Conservation (phyloP, 2,888 invertebrate species). For the Ceramica pisi region DNA sequence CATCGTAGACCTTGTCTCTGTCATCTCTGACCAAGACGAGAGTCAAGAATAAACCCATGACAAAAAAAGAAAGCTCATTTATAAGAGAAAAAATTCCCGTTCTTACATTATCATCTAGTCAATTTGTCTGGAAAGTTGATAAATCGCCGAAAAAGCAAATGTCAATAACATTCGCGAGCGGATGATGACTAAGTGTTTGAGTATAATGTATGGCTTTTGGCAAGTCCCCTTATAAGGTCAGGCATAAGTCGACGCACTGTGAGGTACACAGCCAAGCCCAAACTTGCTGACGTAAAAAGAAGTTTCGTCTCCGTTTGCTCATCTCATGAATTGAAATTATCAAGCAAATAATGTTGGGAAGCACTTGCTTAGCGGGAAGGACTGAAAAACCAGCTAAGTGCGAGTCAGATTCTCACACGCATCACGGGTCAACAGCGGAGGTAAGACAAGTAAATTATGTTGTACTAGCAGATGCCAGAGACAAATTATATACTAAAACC, state of each 20-base stretch:
- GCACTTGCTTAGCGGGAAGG: background rate
- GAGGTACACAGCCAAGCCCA: slow-evolving; percentile 35
- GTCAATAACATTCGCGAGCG: slow-evolving; percentile 40
- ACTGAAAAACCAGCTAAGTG: too few relatives aligned
- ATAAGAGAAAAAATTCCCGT: background rate
- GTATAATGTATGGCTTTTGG: slow-evolving; percentile 59
- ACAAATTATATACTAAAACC: too few relatives aligned
- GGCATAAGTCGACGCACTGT: slow-evolving; percentile 50
- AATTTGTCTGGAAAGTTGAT: slow-evolving; percentile 29
- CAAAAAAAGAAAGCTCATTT: too few relatives aligned
- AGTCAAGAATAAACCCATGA: too few relatives aligned
- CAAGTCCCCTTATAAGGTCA: slow-evolving; percentile 56
- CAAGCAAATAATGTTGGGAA: background rate
- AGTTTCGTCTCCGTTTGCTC: slow-evolving; percentile 6
- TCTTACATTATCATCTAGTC: background rate
- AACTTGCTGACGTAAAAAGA: slow-evolving; percentile 23
- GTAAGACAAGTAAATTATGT: too few relatives aligned
- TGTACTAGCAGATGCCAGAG: too few relatives aligned
- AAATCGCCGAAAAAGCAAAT: slow-evolving; percentile 53
- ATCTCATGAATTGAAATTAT: slow-evolving; percentile 3
- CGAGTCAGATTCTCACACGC: too few relatives aligned
- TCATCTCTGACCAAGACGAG: too few relatives aligned
- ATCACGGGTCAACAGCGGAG: too few relatives aligned
- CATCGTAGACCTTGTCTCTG: too few relatives aligned
- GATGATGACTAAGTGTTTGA: slow-evolving; percentile 56